Evolutionary conservation across 1,140 invertebrate genomes (phyloP).

Genomic region (Trichonephila clavata): DNA sequence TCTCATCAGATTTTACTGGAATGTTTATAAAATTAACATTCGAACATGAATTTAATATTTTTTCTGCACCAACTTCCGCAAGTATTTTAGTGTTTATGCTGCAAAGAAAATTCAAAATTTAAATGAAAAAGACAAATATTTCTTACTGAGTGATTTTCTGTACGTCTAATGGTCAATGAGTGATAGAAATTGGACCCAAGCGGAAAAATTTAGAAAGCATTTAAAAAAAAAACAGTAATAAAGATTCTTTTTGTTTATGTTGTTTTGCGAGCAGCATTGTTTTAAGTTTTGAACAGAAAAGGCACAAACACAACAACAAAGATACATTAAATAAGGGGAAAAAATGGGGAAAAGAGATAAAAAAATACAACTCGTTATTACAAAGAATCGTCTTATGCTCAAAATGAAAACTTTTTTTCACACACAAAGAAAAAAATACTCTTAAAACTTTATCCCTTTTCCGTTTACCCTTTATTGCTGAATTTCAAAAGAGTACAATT

Average conservation of each 20-base stretch:
- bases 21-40: too few relatives aligned
- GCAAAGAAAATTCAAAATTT: too few relatives aligned
- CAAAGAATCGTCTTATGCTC: neutral
- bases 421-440: neutral
- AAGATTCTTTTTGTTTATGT: neutral
- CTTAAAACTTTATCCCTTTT: neutral
- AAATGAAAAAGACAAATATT: too few relatives aligned
- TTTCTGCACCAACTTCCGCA: too few relatives aligned
- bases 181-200: too few relatives aligned
- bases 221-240: neutral
- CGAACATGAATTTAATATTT: too few relatives aligned
- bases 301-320: neutral
- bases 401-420: constrained; percentile 30
- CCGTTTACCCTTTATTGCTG: constrained; percentile 31
- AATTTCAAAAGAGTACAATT: constrained; percentile 43
- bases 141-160: too few relatives aligned
- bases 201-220: neutral
- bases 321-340: neutral
- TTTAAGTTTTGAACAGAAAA: neutral
- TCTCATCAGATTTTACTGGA: too few relatives aligned
- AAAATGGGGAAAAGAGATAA: neutral
- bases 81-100: too few relatives aligned
- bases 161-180: too few relatives aligned
- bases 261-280: neutral
- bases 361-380: neutral